A percentile compares a stretch with the other conserved stretches of the same genome.
Evolutionary conservation across 2,797 vertebrate species (phyloP).

Genomic region (Mus spretus): DNA sequence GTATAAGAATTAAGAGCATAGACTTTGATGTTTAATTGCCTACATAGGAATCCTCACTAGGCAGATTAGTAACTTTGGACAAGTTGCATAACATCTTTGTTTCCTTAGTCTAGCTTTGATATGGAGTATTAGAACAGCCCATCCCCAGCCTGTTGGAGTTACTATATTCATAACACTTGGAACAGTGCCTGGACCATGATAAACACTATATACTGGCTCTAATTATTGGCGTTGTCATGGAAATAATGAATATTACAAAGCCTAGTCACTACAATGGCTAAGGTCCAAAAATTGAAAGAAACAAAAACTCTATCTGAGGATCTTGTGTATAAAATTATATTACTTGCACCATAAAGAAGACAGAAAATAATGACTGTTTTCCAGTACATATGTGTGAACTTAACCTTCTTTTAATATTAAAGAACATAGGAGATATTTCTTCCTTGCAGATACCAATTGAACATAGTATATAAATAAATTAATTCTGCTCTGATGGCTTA

Average conservation of each 20-base stretch:
- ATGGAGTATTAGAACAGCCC: not conserved
- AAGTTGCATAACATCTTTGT: not conserved
- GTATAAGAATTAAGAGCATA: not conserved
- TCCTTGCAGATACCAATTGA: slow-evolving; percentile 47
- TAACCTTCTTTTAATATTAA: slow-evolving; percentile 54
- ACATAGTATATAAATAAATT: slow-evolving; percentile 49
- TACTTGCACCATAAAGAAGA: slow-evolving; percentile 5
- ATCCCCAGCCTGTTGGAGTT: not conserved
- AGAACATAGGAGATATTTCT: slow-evolving; percentile 33
- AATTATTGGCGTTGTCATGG: slow-evolving; percentile 35
- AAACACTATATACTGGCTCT: not conserved
- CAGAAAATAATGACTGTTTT: slow-evolving; percentile 54
- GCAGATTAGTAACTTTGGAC: not conserved
- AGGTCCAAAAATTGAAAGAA: slow-evolving; percentile 32
- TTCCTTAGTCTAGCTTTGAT: slow-evolving; percentile 26
- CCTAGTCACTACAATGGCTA: slow-evolving; percentile 6
- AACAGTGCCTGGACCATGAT: not conserved
- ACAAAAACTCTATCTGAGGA: not conserved
- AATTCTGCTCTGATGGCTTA: slow-evolving; percentile 12
- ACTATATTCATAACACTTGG: not conserved
- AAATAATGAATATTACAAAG: slow-evolving; percentile 68
- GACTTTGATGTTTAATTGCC: not conserved
- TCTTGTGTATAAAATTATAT: slow-evolving; percentile 12
- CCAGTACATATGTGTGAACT: slow-evolving; percentile 20
- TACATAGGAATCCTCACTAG: not conserved